Percentiles rank a stretch among this genome's conserved stretches.
Evolutionary conservation across 2,113 vertebrate genomes (phyloP).

Genomic region (Tylochromis polylepis): DNA sequence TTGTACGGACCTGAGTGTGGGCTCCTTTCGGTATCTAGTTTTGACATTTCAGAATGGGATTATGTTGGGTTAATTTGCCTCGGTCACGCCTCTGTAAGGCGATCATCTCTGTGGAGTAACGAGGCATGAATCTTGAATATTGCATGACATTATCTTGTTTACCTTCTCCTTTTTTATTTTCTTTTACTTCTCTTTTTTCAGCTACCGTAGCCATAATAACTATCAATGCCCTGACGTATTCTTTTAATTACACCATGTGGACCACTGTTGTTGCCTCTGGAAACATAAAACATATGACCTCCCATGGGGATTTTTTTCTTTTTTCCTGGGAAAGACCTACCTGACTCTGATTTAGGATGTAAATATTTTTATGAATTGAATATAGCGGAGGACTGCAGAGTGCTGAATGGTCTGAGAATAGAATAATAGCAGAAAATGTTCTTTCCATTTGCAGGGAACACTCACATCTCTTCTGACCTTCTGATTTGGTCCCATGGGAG

Average conservation of each 20-base stretch:
- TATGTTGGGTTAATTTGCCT: neutral
- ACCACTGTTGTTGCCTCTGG: constrained; percentile 11
- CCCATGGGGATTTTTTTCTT: neutral
- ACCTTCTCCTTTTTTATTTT: neutral
- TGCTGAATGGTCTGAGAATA: neutral
- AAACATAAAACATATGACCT: constrained; percentile 21
- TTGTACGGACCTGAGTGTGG: constrained; percentile 22
- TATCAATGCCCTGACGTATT: neutral
- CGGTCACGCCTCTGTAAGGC: neutral
- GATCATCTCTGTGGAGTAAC: neutral
- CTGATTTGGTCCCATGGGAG: neutral
- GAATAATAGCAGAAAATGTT: neutral
- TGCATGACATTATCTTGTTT: neutral
- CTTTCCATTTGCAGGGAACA: neutral
- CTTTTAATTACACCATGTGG: neutral
- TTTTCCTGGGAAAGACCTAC: neutral
- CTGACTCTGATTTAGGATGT: neutral
- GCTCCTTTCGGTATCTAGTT: neutral
- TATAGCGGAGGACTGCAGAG: neutral
- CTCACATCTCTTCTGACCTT: neutral
- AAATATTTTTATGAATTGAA: constrained; percentile 1
- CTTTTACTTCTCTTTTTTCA: neutral
- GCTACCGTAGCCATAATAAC: constrained; percentile 1
- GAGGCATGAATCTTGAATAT: neutral
- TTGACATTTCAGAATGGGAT: neutral